Conservation (phyloP, 2,113 vertebrate species). For the Semnornis frantzii region DNA sequence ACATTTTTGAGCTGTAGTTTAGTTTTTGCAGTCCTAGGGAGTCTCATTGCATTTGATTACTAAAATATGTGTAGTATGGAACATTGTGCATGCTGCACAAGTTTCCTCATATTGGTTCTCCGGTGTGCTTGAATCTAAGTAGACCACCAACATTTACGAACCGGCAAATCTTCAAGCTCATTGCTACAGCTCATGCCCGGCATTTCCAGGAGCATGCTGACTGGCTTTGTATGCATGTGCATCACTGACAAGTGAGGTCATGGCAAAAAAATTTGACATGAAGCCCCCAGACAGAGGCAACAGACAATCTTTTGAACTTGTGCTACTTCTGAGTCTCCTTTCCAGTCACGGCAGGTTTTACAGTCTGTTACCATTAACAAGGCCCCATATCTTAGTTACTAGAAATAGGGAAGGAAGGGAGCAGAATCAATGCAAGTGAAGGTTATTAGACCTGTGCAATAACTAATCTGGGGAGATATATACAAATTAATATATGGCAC, state of each 20-base stretch:
- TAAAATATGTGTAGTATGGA: fast-evolving
- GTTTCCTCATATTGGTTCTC: neutral
- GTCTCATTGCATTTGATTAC: neutral
- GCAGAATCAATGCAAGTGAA: fast-evolving
- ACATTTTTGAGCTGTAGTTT: neutral
- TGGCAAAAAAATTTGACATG: neutral
- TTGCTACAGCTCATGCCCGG: neutral
- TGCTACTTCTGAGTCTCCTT: neutral
- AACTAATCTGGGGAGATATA: neutral
- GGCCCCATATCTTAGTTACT: neutral
- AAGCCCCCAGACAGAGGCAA: neutral
- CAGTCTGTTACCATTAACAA: neutral
- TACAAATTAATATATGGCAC: neutral
- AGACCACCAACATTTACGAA: neutral
- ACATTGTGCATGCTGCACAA: neutral
- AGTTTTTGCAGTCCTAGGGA: neutral
- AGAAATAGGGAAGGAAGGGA: neutral
- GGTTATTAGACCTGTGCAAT: neutral
- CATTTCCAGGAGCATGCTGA: neutral
- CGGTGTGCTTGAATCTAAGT: neutral
- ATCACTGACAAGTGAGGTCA: neutral
- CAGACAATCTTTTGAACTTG: fast-evolving
- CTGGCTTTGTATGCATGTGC: neutral
- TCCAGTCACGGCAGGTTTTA: neutral
- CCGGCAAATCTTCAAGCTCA: neutral